Base-by-base conservation (phyloP, 2,888 invertebrate species). In the Dorcus hopei region DNA sequence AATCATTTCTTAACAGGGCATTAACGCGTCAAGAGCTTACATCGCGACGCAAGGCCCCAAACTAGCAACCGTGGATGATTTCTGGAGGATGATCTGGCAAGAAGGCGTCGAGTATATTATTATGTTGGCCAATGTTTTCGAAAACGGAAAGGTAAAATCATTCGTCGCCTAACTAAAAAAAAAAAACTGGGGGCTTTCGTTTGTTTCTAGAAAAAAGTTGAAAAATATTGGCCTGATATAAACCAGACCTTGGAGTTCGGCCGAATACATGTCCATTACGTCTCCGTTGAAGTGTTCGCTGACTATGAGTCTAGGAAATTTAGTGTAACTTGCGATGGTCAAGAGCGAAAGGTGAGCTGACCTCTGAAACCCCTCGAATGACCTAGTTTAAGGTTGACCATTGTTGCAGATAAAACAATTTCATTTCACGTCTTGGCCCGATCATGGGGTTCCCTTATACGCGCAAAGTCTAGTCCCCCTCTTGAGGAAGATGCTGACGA, bases 361-460 rank as follows among this genome's bases (percentile, higher is more conserved):
- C 14, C 14, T 14, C 14, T 41, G 33, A 47, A 9, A 41, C 11
- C 8, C 23, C 4, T 8, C 14, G 16, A 52, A 11, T 52, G 9
- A 14, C 7, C 14, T 26, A 52, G 41, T 26, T 19, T 19, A 19
- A 2, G 19, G 8, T 42, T 19, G 19, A 19, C 3, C 5, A 23
- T 54, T 49, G 16, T 38, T 49, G 38, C 49, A 81, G 81, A 65
- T 82, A 1, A 69, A 74, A 45, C 82, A 83, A 54, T 67, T 81
- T 11, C 82, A 83, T 61, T 83, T 79, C 61, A 80, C 78, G 2
- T 76, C 79, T 2, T 83, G 83, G 83, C 82, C 83, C 0, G 82
- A 82, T 64, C 80, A 82, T 58, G 80, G 80, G 1, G 78, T 82
- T 3, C 83, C 83, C 6, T 41, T 60, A 19, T 60, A 57, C 43